These are phyloP conservation scores for Parnassius glacialis DNA, from an alignment of 2,888 invertebrate species.

Conservation along the genomic window DNA sequence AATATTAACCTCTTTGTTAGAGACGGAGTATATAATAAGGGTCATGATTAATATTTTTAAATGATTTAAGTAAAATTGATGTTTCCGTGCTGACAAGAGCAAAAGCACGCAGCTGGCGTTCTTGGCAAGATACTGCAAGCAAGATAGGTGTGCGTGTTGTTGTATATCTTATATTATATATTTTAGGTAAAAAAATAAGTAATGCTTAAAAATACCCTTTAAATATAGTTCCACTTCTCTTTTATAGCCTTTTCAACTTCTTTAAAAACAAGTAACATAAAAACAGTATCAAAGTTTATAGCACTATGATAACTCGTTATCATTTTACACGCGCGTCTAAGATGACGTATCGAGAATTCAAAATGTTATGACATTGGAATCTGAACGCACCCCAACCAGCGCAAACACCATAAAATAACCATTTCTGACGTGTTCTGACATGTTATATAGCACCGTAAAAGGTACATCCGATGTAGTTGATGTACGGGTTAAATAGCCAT, in stretches of 20 bases:
- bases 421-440: slow-evolving; percentile 71
- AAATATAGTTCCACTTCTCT: background rate
- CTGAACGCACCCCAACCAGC: slow-evolving; percentile 55
- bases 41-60: too few species aligned
- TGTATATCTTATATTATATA: slow-evolving; percentile 22
- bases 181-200: slow-evolving; percentile 2
- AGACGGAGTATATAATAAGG: too few species aligned
- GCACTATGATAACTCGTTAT: slow-evolving; percentile 58
- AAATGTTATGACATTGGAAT: slow-evolving; percentile 76
- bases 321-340: slow-evolving; percentile 47
- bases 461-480: slow-evolving; percentile 56
- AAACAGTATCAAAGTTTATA: slow-evolving; percentile 43
- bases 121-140: too few species aligned
- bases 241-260: background rate
- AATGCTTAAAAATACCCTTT: background rate
- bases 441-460: slow-evolving; percentile 75
- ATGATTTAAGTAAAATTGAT: too few species aligned
- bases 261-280: slow-evolving; percentile 13
- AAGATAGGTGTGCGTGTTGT: too few species aligned
- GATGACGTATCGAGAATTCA: slow-evolving; percentile 67
- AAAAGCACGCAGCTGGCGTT: too few species aligned
- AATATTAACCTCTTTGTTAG: too few species aligned
- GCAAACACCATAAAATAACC: slow-evolving; percentile 72
- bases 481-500: slow-evolving; percentile 74
- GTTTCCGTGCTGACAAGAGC: too few species aligned